phyloP scores from a whole-genome alignment of 1,140 invertebrate genomes.

The Caenorhabditis briggsae region DNA sequence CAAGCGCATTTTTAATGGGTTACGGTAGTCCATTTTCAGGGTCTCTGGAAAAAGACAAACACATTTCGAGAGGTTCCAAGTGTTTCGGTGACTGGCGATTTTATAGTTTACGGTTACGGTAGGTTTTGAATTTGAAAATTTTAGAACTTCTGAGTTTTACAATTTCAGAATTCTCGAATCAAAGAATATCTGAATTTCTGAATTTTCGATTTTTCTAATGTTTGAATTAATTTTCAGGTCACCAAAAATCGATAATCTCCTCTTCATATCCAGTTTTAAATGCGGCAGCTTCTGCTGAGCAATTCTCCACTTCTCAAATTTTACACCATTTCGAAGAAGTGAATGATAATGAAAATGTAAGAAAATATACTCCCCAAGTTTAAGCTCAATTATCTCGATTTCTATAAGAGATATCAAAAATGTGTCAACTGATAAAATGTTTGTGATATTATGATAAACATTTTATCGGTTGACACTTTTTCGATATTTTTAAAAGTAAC shows the following conservation, averaged over 20 bases:
- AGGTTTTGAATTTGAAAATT: not conserved
- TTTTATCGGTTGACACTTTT: no score
- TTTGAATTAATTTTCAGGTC: not conserved
- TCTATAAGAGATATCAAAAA: no score
- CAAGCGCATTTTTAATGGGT: no score
- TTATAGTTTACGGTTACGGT: constrained; percentile 34
- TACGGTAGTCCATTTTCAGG: not conserved
- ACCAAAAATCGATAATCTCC: constrained; percentile 22
- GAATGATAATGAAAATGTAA: not conserved
- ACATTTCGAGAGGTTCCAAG: constrained; percentile 24
- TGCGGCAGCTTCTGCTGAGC: constrained; percentile 3
- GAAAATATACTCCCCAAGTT: no score
- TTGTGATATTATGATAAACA: no score
- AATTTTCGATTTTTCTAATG: not conserved
- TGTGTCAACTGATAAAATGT: no score
- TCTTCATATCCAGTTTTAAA: constrained; percentile 10
- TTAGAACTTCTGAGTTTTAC: no score
- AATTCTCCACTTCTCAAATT: constrained; percentile 26
- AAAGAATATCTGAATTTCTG: no score
- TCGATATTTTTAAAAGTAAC: no score
- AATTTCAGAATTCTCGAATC: no score
- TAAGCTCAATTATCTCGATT: no score
- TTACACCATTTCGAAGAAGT: constrained; percentile 18
- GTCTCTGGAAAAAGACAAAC: constrained; percentile 31
- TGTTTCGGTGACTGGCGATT: constrained; percentile 22